These are phyloP conservation scores for Chrysaora quinquecirrha DNA, from an alignment of 30 jellyfish, hydroid and myxozoan genomes.

Conservation along the genomic window DNA sequence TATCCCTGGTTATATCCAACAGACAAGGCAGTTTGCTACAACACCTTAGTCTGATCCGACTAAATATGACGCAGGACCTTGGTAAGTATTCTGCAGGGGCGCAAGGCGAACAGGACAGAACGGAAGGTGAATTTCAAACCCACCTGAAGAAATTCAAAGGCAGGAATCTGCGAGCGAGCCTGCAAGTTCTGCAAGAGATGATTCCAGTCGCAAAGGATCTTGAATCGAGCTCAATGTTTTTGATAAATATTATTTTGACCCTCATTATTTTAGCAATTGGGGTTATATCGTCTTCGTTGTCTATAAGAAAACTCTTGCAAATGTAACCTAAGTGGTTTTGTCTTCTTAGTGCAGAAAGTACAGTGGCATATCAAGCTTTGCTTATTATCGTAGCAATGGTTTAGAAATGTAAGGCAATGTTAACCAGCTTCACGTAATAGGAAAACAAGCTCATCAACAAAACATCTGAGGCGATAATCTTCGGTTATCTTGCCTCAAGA, in stretches of 20 bases:
- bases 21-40: not conserved
- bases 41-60: conserved; percentile 15
- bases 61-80: conserved; percentile 26
- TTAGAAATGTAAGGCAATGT: too few relatives aligned
- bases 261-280: conserved; percentile 25
- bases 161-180: conserved; percentile 43
- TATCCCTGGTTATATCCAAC: not conserved
- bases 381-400: too few relatives aligned
- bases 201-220: conserved; percentile 18
- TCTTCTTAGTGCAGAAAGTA: too few relatives aligned
- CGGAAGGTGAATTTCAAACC: conserved; percentile 62
- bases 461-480: too few relatives aligned
- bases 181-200: conserved; percentile 54
- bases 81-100: not conserved
- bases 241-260: not conserved
- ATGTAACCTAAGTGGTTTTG: not conserved
- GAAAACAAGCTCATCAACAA: too few relatives aligned
- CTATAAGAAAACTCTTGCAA: not conserved
- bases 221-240: conserved; percentile 11
- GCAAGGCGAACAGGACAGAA: conserved; percentile 16
- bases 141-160: conserved; percentile 55
- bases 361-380: too few relatives aligned
- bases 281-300: conserved; percentile 2
- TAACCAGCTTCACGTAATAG: too few relatives aligned
- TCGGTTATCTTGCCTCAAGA: too few relatives aligned